These are phyloP conservation scores for Rhogogaster chlorosoma DNA, from an alignment of 2,888 invertebrate genomes.

Conservation along the genomic window DNA sequence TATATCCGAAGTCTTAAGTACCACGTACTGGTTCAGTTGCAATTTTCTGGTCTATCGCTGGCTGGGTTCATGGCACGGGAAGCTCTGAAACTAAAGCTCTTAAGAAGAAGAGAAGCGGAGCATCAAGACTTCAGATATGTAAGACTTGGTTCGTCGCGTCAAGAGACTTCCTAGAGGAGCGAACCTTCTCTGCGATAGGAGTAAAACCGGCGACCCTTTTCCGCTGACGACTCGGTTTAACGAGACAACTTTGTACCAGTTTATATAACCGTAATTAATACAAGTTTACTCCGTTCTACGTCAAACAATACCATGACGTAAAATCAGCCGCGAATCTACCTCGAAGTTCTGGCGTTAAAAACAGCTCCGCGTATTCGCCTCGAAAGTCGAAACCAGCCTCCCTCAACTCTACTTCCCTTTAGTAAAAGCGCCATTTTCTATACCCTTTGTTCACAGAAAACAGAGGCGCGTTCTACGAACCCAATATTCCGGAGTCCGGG, in stretches of 20 bases:
- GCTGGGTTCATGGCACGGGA: background rate
- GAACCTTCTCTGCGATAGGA: background rate
- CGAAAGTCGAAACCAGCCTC: background rate
- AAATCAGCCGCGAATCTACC: background rate
- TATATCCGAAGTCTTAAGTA: no score
- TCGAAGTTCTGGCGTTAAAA: conserved; percentile 14
- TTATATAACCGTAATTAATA: conserved; percentile 47
- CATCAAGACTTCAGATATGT: conserved; percentile 8
- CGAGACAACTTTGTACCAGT: conserved; percentile 46
- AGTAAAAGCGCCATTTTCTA: conserved; percentile 19
- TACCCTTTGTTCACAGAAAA: conserved; percentile 16
- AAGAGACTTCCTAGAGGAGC: background rate
- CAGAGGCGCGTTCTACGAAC: conserved; percentile 7
- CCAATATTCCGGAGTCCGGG: background rate
- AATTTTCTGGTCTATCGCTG: conserved; percentile 1
- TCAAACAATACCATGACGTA: conserved; percentile 32
- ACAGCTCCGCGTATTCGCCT: background rate
- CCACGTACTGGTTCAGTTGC: background rate
- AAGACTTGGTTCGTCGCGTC: background rate
- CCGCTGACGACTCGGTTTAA: conserved; percentile 41
- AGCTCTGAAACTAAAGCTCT: conserved; percentile 11
- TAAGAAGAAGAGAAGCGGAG: background rate
- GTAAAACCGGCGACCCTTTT: conserved; percentile 20
- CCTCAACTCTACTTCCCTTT: conserved; percentile 7
- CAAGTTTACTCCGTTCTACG: conserved; percentile 39